A percentile compares a stretch with the other conserved stretches of the same genome.
These are phyloP conservation scores for Pollenia labialis DNA, from an alignment of 2,888 invertebrate genomes.

Conservation along the genomic window DNA sequence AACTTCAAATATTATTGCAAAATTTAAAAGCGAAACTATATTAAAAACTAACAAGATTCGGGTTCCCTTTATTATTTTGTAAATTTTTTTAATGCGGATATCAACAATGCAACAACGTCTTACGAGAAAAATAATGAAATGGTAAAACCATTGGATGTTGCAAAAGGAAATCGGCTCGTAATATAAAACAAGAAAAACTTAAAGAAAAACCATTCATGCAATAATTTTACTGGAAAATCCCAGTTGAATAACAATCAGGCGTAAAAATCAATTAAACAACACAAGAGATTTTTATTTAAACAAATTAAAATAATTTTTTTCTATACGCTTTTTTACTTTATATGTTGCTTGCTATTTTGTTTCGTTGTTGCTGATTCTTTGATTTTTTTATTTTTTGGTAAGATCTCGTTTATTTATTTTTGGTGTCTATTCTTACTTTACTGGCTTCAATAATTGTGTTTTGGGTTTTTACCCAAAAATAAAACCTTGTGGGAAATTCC, in stretches of 20 bases:
- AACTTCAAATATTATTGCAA: neutral
- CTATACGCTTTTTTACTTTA: conserved; percentile 31
- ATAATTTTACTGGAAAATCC: conserved; percentile 64
- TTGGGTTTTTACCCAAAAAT: conserved; percentile 36
- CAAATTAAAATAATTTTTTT: neutral
- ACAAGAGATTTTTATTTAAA: conserved; percentile 20
- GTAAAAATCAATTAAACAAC: conserved; percentile 32
- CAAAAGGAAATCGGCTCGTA: conserved; percentile 24
- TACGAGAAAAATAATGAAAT: neutral
- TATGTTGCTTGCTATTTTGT: conserved; percentile 31
- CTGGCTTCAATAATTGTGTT: conserved; percentile 12
- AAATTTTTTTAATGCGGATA: conserved; percentile 59
- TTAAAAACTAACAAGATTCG: conserved; percentile 44
- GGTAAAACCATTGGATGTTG: conserved; percentile 3
- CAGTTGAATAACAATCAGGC: conserved; percentile 51
- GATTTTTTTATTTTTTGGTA: neutral
- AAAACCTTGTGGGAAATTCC: conserved; percentile 66
- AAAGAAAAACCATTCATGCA: conserved; percentile 63
- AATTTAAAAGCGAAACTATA: conserved; percentile 2
- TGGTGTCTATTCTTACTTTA: conserved; percentile 9
- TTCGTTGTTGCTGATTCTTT: conserved; percentile 48
- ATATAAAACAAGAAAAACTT: conserved; percentile 28
- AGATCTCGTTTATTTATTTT: conserved; percentile 17
- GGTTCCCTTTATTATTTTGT: neutral
- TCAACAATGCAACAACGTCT: conserved; percentile 9